Percentiles rank a stretch among this genome's conserved stretches.
These are phyloP conservation scores for Drosophila nigromelanica DNA, from an alignment of 1,140 invertebrate genomes.

Conservation along the genomic window DNA sequence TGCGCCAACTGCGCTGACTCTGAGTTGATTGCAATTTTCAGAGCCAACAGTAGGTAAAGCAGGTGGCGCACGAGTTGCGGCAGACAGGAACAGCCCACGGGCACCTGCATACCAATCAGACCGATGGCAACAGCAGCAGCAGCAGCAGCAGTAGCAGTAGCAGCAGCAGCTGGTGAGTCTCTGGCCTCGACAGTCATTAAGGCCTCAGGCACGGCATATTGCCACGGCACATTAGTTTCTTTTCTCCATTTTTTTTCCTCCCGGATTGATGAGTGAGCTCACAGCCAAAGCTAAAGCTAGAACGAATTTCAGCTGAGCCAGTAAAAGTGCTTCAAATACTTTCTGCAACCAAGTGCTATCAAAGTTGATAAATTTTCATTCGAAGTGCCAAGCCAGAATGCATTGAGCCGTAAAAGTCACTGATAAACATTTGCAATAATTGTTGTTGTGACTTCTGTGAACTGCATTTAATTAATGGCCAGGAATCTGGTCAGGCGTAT, in stretches of 20 bases:
- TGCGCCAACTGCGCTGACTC: constrained; percentile 51
- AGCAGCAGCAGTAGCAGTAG: too few species aligned
- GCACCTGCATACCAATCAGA: constrained; percentile 64
- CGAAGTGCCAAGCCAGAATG: constrained; percentile 15
- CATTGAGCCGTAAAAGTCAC: constrained; percentile 47
- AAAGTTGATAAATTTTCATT: constrained; percentile 20
- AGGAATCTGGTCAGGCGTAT: neutral
- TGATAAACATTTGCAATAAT: constrained; percentile 38
- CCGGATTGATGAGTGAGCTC: constrained; percentile 54
- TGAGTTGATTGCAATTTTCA: constrained; percentile 75
- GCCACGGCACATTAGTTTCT: constrained; percentile 63
- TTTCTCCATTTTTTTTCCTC: neutral
- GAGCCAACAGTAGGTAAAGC: constrained; percentile 16
- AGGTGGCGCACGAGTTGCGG: neutral
- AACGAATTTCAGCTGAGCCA: constrained; percentile 15
- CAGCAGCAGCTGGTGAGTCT: constrained; percentile 12
- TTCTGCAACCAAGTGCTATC: constrained; percentile 2
- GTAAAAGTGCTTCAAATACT: constrained; percentile 46
- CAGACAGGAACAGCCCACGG: constrained; percentile 20
- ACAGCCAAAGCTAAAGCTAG: constrained; percentile 2
- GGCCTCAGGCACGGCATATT: constrained; percentile 46
- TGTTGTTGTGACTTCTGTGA: constrained; percentile 4
- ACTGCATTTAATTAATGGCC: constrained; percentile 26
- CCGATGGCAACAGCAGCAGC: constrained; percentile 14
- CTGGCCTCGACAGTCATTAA: constrained; percentile 62